phyloP scores from a whole-genome alignment of 2,113 vertebrate genomes.

The Butorides virescens region DNA sequence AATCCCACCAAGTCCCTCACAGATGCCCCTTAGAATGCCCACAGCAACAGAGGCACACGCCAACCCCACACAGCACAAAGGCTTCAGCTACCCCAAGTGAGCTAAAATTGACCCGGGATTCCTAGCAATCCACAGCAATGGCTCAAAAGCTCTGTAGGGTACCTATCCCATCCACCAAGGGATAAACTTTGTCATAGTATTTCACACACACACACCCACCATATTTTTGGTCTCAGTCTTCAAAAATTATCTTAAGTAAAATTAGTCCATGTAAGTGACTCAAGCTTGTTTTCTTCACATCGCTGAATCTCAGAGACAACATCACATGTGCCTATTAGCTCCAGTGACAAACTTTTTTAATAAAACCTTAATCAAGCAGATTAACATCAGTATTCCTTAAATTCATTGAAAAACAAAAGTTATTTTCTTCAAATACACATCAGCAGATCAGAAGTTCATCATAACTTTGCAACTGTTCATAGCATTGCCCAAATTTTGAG shows the following conservation, averaged over 20 bases:
- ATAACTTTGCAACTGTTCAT: neutral
- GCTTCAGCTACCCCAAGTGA: rapidly evolving
- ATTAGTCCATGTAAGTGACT: neutral
- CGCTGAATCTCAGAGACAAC: neutral
- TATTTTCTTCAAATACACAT: neutral
- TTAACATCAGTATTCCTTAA: neutral
- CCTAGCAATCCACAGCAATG: neutral
- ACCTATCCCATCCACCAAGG: neutral
- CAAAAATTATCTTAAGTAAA: neutral
- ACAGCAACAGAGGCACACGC: neutral
- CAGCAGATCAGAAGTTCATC: neutral
- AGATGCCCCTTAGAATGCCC: neutral
- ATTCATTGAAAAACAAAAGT: neutral
- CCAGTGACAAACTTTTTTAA: neutral
- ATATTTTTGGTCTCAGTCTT: neutral
- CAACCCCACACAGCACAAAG: neutral
- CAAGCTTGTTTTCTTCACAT: no score
- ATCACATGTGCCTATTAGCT: neutral
- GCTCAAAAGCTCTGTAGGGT: neutral
- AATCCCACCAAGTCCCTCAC: neutral
- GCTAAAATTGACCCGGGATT: neutral
- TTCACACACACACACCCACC: neutral
- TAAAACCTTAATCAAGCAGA: neutral
- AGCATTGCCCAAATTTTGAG: neutral
- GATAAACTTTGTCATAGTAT: neutral